Base-by-base conservation (phyloP, 2,888 invertebrate species). In the Leucophenga montana region DNA sequence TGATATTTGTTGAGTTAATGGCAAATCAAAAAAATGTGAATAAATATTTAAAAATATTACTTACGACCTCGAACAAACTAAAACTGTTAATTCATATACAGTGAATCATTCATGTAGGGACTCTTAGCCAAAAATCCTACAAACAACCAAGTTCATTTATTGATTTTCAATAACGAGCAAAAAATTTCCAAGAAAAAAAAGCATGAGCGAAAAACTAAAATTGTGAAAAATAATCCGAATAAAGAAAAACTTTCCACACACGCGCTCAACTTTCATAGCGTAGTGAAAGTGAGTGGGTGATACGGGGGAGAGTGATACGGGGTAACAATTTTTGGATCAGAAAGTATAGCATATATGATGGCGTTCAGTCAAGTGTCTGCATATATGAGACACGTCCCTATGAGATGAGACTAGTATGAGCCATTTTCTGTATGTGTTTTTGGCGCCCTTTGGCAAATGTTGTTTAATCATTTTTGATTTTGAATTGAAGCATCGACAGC, bases 141-240 rank as follows among this genome's bases (percentile, higher is more conserved):
- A 1, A 33, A 39, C 39, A 39, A 11, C 53, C 11, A 20, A 18
- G 44, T 11, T 14, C n/a, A 6, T 61, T 61, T 61, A 61, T 61
- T 61, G 61, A 61, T 61, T 61, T 39, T 61, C 39, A 61, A 61
- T 61, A 44, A 61, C 18, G 18, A 61, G 61, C 61, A 61, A 16
- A 61, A 61, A 16, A 61, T 59, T 13, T 59, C 33, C 4, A 8
- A 57, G 14, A 59, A 59, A 14, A 61, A 61, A 61, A 39, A 6
- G 16, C n/a, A 61, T 18, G 8, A 57, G 33, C n/a, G 39, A 31
- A 59, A 59, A 33, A 59, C 13, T 33, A 61, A 61, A 61, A 61
- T 39, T 39, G 39, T 39, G 39, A 61, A 61, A 61, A 61, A 61
- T 61, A 61, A 39, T 39, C 61, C 33, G 20, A 33, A n/a, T 18